phyloP scores from a whole-genome alignment of 1,140 invertebrate species.

The Aphelenchoides fujianensis region DNA sequence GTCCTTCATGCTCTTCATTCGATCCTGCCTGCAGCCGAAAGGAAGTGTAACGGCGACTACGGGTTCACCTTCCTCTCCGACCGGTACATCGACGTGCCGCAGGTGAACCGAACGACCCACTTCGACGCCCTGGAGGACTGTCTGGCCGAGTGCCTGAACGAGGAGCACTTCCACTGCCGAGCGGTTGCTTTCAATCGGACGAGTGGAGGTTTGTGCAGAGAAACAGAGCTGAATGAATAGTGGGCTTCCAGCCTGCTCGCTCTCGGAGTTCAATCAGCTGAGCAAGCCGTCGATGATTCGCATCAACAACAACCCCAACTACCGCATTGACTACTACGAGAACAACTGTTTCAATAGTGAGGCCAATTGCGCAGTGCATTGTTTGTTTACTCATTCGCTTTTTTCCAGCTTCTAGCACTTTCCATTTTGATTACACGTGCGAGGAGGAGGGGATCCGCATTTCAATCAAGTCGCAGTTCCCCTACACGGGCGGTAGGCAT shows the following conservation, averaged over 20 bases:
- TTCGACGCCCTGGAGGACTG: constrained; percentile 54
- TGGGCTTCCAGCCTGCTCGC: constrained; percentile 43
- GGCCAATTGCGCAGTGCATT: too few relatives aligned
- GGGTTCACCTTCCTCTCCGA: constrained; percentile 62
- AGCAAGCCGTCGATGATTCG: constrained; percentile 54
- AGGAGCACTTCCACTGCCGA: constrained; percentile 47
- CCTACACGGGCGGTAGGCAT: constrained; percentile 50
- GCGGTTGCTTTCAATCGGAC: constrained; percentile 61
- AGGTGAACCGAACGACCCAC: constrained; percentile 37
- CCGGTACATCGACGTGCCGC: constrained; percentile 53
- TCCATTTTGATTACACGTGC: constrained; percentile 55
- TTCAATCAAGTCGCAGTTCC: constrained; percentile 50
- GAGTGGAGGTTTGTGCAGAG: constrained; percentile 48
- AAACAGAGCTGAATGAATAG: neutral
- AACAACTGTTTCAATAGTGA: constrained; percentile 62
- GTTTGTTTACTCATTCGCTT: too few relatives aligned
- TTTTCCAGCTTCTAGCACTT: constrained; percentile 57
- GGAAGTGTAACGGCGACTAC: constrained; percentile 56
- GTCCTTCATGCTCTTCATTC: constrained; percentile 6
- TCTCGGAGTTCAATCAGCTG: constrained; percentile 59
- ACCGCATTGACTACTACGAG: constrained; percentile 61
- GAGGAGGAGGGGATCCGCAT: constrained; percentile 52
- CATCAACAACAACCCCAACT: constrained; percentile 62
- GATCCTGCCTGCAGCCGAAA: constrained; percentile 54
- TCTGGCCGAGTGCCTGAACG: constrained; percentile 59